These are phyloP conservation scores for Chloropsis cyanopogon DNA, from an alignment of 2,113 vertebrate genomes.

Conservation along the genomic window DNA sequence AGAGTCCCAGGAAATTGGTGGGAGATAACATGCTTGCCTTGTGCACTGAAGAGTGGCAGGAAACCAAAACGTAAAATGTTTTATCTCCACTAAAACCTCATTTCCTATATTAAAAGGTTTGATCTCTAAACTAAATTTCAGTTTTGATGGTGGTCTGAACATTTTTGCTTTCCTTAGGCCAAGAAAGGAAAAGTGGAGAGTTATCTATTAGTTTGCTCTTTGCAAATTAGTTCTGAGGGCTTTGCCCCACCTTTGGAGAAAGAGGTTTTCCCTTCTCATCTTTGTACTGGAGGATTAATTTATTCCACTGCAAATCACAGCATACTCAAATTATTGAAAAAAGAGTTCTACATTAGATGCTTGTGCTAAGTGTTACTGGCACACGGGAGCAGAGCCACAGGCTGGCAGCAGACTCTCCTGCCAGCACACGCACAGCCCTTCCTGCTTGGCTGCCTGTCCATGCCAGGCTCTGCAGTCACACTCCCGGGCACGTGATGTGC, in stretches of 20 bases:
- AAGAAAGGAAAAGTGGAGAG: neutral
- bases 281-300: neutral
- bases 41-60: neutral
- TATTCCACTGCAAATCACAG: neutral
- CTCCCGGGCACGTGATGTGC: neutral
- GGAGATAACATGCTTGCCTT: neutral
- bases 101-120: neutral
- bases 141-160: neutral
- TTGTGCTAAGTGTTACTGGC: neutral
- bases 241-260: neutral
- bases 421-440: accelerated
- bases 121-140: neutral
- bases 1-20: neutral
- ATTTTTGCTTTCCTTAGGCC: neutral
- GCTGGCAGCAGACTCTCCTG: neutral
- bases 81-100: neutral
- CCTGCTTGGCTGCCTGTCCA: neutral
- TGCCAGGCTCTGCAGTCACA: neutral
- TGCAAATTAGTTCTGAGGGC: neutral
- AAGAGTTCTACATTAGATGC: neutral
- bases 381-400: neutral
- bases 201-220: neutral
- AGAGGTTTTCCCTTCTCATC: neutral
- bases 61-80: neutral
- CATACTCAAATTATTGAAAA: neutral